Base-by-base conservation (phyloP, 2,113 vertebrate genomes). In the Amphiprion ocellaris region DNA sequence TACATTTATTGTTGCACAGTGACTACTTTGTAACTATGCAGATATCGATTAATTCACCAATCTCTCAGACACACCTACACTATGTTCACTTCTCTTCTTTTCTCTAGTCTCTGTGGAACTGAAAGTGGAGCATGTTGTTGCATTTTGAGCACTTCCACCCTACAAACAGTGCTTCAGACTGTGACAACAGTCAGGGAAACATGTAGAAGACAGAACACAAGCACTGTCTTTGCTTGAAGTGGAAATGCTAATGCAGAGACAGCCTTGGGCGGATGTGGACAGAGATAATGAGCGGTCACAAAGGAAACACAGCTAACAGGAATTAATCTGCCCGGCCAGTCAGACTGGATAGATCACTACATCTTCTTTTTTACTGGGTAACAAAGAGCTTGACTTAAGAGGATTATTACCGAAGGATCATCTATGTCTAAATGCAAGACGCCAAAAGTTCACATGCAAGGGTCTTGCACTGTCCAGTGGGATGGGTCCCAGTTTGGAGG, bases 381-480 rank as follows among this genome's bases (percentile, higher is more conserved):
- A 89, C 81, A 90, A 88, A 83, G 89, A 82, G 74, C 74, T 78
- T 68, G 75, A 50, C 73, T 86, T 90, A 93, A 92, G 89, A 90
- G 80, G 90, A 92, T 94, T 94, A 92, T 56, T 65, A 64, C 58
- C 66, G 23, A 79, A 30, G 44, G 5, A 64, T 88, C 86, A 77
- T 88, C 86, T 86, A 70, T 69, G 82, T 78, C 70, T 83, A 46
- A 73, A 87, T 44, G 54, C 28, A 46, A 65, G 28, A 86, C 64
- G 75, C 81, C 81, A 79, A 82, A 69, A 52, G 84, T 90, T 85
- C 65, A 54, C 69, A 50, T 77, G 85, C 50, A 4, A 68, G 7
- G 61, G 12, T 77, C 70, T 50, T 5, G 2, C 74, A 54, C 53
- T 55, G 71, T 77, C 77, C 82, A 82, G 21, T 68, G 5, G 67